Evolutionary conservation across 2,888 invertebrate genomes (phyloP).

Genomic region (Drosophila sordidula): DNA sequence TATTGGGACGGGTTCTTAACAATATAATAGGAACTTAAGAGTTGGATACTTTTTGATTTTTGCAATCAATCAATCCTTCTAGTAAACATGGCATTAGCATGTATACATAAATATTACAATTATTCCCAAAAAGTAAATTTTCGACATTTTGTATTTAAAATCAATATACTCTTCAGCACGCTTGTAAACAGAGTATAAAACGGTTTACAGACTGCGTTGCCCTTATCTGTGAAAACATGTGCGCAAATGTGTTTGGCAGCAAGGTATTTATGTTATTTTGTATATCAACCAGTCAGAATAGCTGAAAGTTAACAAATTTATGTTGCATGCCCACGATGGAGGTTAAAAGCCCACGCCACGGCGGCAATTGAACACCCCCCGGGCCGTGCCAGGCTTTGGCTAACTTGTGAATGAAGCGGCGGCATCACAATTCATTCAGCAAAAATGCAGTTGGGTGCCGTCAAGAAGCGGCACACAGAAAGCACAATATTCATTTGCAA

Average conservation of each 20-base stretch:
- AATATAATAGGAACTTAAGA: no score
- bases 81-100: no score
- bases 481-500: conserved; percentile 31
- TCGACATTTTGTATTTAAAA: no score
- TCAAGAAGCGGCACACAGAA: conserved; percentile 4
- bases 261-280: background rate
- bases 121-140: no score
- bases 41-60: no score
- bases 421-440: conserved; percentile 40
- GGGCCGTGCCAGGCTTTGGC: conserved; percentile 32
- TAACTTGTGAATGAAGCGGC: conserved; percentile 29
- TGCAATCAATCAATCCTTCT: no score
- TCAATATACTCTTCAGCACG: background rate
- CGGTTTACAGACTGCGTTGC: background rate
- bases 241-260: background rate
- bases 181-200: background rate
- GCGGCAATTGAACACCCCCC: conserved; percentile 8
- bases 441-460: conserved; percentile 4
- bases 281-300: background rate
- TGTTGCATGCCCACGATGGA: background rate
- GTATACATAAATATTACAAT: no score
- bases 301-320: background rate
- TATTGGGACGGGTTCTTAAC: no score
- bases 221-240: background rate
- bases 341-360: conserved; percentile 13